Conservation (phyloP, 1,140 invertebrate species). For the Trypoxylus dichotomus region DNA sequence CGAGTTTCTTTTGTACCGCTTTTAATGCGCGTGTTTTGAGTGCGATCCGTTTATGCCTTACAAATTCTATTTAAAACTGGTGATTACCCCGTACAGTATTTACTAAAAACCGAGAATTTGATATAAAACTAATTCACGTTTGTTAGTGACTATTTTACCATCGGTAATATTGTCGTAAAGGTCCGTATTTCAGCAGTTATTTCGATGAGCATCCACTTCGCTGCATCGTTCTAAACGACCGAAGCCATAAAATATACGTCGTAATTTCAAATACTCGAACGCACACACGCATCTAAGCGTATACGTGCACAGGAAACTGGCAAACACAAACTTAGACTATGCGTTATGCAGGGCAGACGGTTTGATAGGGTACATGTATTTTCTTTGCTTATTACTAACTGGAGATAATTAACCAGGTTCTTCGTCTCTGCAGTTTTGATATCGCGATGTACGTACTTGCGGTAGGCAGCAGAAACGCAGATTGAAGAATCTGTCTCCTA, state of each 20-base stretch:
- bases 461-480: too few species aligned
- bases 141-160: not conserved
- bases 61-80: not conserved
- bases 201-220: slow-evolving; percentile 10
- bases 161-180: not conserved
- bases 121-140: slow-evolving; percentile 16
- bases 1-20: not conserved
- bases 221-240: slow-evolving; percentile 17
- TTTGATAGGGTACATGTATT: too few species aligned
- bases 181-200: slow-evolving; percentile 6
- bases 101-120: slow-evolving; percentile 17
- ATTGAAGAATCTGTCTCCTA: too few species aligned
- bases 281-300: not conserved
- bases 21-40: not conserved
- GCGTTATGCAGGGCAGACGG: too few species aligned
- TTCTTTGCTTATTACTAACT: too few species aligned
- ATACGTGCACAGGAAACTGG: not conserved
- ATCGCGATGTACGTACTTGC: too few species aligned
- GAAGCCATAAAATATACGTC: slow-evolving; percentile 13
- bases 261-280: slow-evolving; percentile 11
- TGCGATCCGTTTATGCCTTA: not conserved
- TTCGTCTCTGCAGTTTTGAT: too few species aligned
- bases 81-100: not conserved
- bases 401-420: too few species aligned
- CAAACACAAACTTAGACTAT: too few species aligned